Evolutionary conservation across 2,797 vertebrate genomes (phyloP).

Genomic region (Bufotes viridis): DNA sequence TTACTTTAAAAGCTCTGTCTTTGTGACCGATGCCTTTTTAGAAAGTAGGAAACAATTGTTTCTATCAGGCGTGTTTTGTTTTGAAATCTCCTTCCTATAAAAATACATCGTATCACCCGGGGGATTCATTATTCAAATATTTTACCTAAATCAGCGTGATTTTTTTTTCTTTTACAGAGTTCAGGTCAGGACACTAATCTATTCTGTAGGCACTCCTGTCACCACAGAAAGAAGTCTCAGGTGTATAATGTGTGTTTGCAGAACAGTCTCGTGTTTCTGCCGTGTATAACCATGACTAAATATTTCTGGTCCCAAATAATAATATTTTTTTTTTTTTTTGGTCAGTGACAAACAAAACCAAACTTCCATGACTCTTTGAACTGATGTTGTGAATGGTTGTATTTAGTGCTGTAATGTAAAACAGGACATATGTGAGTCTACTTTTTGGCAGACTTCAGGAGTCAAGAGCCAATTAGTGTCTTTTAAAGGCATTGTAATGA

Average conservation of each 20-base stretch:
- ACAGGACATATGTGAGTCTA: not conserved
- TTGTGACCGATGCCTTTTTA: not conserved
- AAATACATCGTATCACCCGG: not conserved
- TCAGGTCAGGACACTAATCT: not conserved
- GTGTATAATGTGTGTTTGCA: not conserved
- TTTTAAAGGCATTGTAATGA: conserved; percentile 20
- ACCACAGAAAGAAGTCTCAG: not conserved
- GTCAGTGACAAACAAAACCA: conserved; percentile 3
- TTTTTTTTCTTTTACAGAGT: not conserved
- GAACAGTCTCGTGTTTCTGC: not conserved
- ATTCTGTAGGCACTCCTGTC: not conserved
- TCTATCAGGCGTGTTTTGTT: not conserved
- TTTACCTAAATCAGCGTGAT: not conserved
- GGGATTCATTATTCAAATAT: not conserved
- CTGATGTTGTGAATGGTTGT: conserved; percentile 7
- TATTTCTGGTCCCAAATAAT: not conserved
- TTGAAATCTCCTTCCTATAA: not conserved
- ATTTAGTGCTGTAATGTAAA: conserved; percentile 23
- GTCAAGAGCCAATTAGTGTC: conserved; percentile 35
- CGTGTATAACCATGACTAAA: not conserved
- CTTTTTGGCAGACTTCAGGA: conserved; percentile 23
- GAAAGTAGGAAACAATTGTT: not conserved
- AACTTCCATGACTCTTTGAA: conserved; percentile 9
- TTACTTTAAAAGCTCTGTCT: too few species aligned
- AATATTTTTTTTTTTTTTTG: not conserved